phyloP scores from a whole-genome alignment of 2,888 invertebrate species.

The Barypeithes pellucidus region DNA sequence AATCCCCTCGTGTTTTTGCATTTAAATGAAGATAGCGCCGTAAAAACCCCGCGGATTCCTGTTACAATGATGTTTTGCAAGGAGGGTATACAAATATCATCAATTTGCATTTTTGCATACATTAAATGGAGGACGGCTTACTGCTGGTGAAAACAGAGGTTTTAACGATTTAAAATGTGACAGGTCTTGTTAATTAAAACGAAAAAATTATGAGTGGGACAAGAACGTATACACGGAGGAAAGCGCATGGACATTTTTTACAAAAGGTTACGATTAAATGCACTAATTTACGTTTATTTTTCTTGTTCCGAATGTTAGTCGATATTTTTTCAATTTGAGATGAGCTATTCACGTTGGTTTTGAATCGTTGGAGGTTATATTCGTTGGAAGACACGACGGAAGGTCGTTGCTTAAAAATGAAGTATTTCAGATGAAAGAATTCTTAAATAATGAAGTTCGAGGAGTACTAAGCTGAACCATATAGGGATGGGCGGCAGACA shows the following conservation, averaged over 20 bases:
- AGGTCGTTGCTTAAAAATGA: no score
- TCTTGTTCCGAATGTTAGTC: no score
- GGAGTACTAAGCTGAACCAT: no score
- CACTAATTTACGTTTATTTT: no score
- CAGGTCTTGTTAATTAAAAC: neutral
- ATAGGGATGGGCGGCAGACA: no score
- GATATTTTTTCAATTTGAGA: no score
- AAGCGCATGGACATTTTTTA: neutral
- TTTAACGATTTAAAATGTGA: constrained; percentile 2
- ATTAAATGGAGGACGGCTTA: neutral
- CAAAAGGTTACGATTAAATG: no score
- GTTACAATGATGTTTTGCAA: constrained; percentile 10
- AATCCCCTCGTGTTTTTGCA: neutral
- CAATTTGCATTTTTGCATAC: constrained; percentile 24
- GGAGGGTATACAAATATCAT: constrained; percentile 9
- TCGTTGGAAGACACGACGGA: no score
- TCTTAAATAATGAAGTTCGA: no score
- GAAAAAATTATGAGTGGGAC: neutral
- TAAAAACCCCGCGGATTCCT: constrained; percentile 3
- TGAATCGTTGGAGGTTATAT: no score
- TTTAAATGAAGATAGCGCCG: neutral
- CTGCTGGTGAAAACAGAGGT: neutral
- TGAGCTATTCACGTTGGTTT: no score
- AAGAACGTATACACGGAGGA: neutral
- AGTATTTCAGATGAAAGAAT: no score